These are phyloP conservation scores for Amphibalanus amphitrite DNA, from an alignment of 1,140 invertebrate genomes.

Conservation along the genomic window DNA sequence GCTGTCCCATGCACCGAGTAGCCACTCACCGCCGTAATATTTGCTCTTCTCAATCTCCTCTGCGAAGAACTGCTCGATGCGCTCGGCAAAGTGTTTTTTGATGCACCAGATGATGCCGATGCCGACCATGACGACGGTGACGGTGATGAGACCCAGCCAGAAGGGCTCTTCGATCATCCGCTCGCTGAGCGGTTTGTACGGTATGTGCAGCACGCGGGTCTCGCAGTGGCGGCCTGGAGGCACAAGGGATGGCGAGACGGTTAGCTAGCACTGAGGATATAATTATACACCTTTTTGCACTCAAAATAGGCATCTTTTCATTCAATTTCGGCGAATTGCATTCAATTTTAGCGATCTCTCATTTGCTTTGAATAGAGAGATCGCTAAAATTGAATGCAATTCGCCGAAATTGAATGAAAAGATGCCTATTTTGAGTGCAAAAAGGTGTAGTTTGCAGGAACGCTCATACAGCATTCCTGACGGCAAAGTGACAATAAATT, in stretches of 20 bases:
- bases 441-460: no score
- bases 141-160: conserved; percentile 60
- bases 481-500: neutral
- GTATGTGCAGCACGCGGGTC: conserved; percentile 40
- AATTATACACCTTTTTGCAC: no score
- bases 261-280: conserved; percentile 5
- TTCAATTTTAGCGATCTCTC: no score
- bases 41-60: conserved; percentile 35
- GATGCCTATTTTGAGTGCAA: no score
- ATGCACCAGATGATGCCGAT: conserved; percentile 58
- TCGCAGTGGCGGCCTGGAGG: conserved; percentile 36
- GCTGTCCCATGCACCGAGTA: no score
- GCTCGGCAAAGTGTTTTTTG: conserved; percentile 60
- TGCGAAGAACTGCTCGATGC: conserved; percentile 58
- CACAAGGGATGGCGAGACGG: conserved; percentile 3
- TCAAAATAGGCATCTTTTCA: no score
- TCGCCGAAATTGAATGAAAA: no score
- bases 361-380: no score
- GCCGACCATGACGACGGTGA: no score
- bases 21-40: conserved; percentile 9
- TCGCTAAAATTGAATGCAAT: no score
- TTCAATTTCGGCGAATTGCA: no score
- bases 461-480: neutral
- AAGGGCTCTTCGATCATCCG: conserved; percentile 64
- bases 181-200: conserved; percentile 46